Conservation (phyloP, 2,888 invertebrate species). For the Heteromurus nitidus region DNA sequence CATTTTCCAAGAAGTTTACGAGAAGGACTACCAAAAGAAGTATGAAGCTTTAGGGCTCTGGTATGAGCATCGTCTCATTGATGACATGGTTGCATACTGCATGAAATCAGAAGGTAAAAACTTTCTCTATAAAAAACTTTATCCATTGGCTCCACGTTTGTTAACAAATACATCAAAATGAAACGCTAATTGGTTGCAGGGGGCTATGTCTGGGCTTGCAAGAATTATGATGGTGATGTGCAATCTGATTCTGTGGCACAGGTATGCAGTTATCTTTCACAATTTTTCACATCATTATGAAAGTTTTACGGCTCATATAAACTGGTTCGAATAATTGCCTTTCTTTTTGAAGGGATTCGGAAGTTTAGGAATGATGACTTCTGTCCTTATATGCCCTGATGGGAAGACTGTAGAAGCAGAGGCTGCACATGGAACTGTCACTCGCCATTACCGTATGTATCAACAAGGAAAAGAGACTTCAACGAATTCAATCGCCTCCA, state of each 20-base stretch:
- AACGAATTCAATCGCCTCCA: slow-evolving; percentile 98
- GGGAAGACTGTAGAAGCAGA: slow-evolving; percentile 98
- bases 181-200: slow-evolving; percentile 77
- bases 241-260: slow-evolving; percentile 99
- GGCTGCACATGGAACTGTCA: slow-evolving; percentile 96
- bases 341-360: slow-evolving; percentile 76
- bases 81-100: slow-evolving; percentile 99
- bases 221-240: slow-evolving; percentile 99
- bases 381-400: slow-evolving; percentile 96
- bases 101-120: slow-evolving; percentile 90
- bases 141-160: not conserved
- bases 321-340: too few species aligned
- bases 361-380: slow-evolving; percentile 98
- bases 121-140: too few species aligned
- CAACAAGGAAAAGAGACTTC: slow-evolving; percentile 98
- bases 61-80: slow-evolving; percentile 87
- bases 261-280: too few species aligned
- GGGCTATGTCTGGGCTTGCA: slow-evolving; percentile 99
- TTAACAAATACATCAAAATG: not conserved
- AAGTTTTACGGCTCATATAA: too few species aligned
- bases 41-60: slow-evolving; percentile 92
- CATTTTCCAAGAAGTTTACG: slow-evolving; percentile 96
- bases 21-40: slow-evolving; percentile 87
- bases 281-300: too few species aligned
- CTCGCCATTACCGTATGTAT: slow-evolving; percentile 89